Conservation (phyloP, 2,113 vertebrate species). For the Ictidomys tridecemlineatus region DNA sequence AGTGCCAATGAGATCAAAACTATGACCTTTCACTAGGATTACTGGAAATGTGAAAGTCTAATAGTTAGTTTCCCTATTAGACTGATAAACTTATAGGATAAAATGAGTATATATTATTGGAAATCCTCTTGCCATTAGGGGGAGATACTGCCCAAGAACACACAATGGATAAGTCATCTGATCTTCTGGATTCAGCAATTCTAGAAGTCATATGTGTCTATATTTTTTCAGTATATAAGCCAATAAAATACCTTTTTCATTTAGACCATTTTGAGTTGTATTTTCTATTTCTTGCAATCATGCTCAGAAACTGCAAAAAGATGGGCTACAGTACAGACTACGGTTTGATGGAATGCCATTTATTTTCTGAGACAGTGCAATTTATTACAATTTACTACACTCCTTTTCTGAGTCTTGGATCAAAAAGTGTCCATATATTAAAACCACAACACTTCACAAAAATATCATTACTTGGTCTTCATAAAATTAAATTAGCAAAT, state of each 20-base stretch:
- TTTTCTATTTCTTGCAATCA: conserved; percentile 50
- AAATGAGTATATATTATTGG: neutral
- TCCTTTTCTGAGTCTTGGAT: conserved; percentile 26
- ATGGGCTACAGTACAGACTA: conserved; percentile 3
- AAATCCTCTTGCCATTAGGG: neutral
- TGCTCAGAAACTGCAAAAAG: conserved; percentile 53
- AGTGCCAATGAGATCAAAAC: neutral
- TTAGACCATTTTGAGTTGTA: conserved; percentile 47
- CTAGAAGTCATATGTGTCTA: neutral
- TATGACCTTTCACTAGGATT: neutral
- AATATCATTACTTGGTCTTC: conserved; percentile 7
- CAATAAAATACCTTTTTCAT: conserved; percentile 56
- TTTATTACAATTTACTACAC: conserved; percentile 54
- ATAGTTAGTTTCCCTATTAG: neutral
- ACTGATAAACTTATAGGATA: neutral
- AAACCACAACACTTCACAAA: conserved; percentile 53
- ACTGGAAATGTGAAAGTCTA: neutral
- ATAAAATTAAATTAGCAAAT: conserved; percentile 13
- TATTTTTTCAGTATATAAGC: neutral
- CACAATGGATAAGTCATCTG: neutral
- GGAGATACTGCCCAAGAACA: neutral
- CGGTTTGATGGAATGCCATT: conserved; percentile 48
- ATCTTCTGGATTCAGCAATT: conserved; percentile 45
- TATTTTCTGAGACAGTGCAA: conserved; percentile 52
- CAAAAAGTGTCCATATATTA: neutral